Percentiles rank a stretch among this genome's conserved stretches.
Conservation (phyloP, 2,797 vertebrate species). For the Yasuhikotakia modesta region DNA sequence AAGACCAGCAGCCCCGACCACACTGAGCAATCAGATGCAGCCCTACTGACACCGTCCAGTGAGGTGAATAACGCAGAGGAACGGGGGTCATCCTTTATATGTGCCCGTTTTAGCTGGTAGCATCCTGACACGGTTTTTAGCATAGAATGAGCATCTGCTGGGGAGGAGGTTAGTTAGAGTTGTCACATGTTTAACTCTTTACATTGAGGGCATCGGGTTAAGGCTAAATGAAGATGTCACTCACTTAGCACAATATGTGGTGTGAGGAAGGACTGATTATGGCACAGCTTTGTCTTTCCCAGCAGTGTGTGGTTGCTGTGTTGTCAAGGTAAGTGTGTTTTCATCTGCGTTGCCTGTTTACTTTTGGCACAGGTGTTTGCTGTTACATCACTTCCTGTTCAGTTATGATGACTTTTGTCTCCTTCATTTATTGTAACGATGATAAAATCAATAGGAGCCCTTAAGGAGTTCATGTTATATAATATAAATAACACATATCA, state of each 20-base stretch:
- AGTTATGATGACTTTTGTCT: neutral
- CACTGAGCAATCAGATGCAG: constrained; percentile 28
- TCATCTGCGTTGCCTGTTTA: constrained; percentile 11
- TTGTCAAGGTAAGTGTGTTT: neutral
- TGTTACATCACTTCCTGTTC: constrained; percentile 11
- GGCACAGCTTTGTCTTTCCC: constrained; percentile 26
- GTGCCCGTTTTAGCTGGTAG: constrained; percentile 52
- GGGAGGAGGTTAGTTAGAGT: constrained; percentile 26
- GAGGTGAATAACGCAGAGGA: constrained; percentile 33
- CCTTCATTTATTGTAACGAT: neutral
- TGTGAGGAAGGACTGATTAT: constrained; percentile 44
- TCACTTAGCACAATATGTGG: constrained; percentile 31
- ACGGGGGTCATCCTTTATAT: constrained; percentile 54
- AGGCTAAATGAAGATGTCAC: constrained; percentile 42
- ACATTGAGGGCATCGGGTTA: constrained; percentile 9
- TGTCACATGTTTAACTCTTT: constrained; percentile 39
- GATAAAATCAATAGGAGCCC: neutral
- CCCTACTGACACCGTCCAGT: constrained; percentile 27
- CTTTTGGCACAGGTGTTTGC: constrained; percentile 12
- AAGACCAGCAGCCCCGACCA: constrained; percentile 37
- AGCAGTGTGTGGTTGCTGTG: neutral
- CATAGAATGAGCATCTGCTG: constrained; percentile 23
- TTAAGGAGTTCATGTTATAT: neutral
- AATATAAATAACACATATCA: neutral
- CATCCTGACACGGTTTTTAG: constrained; percentile 46